These are phyloP conservation scores for Saimiri boliviensis DNA, from an alignment of 2,113 vertebrate species.

Conservation along the genomic window DNA sequence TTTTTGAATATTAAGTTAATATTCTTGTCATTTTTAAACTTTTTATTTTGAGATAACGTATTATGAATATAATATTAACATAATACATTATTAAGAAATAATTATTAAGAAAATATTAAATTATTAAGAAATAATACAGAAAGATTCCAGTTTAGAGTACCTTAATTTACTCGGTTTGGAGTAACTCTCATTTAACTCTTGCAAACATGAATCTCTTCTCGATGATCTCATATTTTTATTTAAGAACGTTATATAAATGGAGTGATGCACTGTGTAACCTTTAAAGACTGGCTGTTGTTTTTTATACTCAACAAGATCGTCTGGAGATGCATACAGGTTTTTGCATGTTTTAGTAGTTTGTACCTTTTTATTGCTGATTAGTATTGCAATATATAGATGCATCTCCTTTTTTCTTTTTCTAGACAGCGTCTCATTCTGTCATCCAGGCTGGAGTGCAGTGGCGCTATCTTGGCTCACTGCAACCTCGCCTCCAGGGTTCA, in stretches of 20 bases:
- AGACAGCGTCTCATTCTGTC: too few relatives aligned
- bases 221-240: not conserved
- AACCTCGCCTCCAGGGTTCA: too few relatives aligned
- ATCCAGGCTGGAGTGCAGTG: too few relatives aligned
- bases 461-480: too few relatives aligned
- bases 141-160: not conserved
- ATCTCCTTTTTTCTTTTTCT: not conserved
- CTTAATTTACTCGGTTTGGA: not conserved
- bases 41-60: constrained; percentile 3
- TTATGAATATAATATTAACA: not conserved
- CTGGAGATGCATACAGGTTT: not conserved
- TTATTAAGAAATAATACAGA: not conserved
- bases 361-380: not conserved
- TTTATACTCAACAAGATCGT: not conserved
- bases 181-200: not conserved
- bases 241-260: not conserved
- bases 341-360: not conserved
- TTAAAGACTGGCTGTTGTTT: not conserved
- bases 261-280: not conserved
- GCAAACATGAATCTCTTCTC: not conserved
- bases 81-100: not conserved
- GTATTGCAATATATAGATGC: not conserved
- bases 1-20: constrained; percentile 13
- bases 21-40: not conserved
- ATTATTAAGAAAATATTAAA: not conserved